These are phyloP conservation scores for Zeugodacus cucurbitae DNA, from an alignment of 1,140 invertebrate genomes.

Conservation along the genomic window DNA sequence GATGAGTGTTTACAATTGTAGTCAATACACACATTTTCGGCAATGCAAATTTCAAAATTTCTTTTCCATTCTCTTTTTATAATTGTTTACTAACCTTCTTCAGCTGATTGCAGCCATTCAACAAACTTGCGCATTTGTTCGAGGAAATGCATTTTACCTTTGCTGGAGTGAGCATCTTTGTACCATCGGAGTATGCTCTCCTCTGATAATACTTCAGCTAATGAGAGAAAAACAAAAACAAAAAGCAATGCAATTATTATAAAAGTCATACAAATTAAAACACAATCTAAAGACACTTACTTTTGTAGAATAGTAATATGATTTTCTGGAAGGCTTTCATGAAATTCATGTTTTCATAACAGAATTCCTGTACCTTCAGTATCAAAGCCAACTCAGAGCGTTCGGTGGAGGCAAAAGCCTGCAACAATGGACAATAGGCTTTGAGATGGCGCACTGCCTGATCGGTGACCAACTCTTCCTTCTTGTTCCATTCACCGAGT, in stretches of 20 bases:
- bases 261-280: background rate
- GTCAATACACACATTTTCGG: slow-evolving; percentile 44
- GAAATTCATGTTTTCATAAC: slow-evolving; percentile 98
- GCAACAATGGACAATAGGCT: slow-evolving; percentile 85
- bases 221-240: slow-evolving; percentile 49
- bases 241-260: background rate
- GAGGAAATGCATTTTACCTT: slow-evolving; percentile 96
- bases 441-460: slow-evolving; percentile 93
- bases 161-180: slow-evolving; percentile 89
- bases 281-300: slow-evolving; percentile 67
- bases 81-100: slow-evolving; percentile 76
- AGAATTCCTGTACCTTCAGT: slow-evolving; percentile 94
- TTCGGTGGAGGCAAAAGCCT: slow-evolving; percentile 84
- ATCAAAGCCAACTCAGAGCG: slow-evolving; percentile 89
- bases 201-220: slow-evolving; percentile 88
- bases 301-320: slow-evolving; percentile 95
- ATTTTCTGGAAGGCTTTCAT: slow-evolving; percentile 99
- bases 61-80: background rate
- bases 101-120: slow-evolving; percentile 96
- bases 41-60: background rate
- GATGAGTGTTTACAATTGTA: slow-evolving; percentile 44
- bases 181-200: slow-evolving; percentile 95
- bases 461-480: slow-evolving; percentile 94
- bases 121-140: slow-evolving; percentile 98
- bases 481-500: slow-evolving; percentile 97